A percentile compares a stretch with the other conserved stretches of the same genome.
phyloP scores from a whole-genome alignment of 2,888 invertebrate genomes.

The Mythimna vitellina region DNA sequence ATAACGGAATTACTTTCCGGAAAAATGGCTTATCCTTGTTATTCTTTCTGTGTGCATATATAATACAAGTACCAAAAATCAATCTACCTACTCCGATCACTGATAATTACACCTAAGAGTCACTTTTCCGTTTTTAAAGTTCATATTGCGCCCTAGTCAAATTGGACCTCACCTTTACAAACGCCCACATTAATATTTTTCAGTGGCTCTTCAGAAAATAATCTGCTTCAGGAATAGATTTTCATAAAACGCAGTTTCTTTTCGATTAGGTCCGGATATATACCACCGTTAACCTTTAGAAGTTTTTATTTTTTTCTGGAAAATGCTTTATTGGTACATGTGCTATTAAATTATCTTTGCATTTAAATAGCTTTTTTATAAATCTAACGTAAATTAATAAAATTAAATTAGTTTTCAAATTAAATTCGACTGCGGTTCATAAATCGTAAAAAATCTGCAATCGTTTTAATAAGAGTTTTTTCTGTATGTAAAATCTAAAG shows the following conservation, averaged over 20 bases:
- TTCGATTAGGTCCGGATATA: neutral
- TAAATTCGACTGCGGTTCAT: neutral
- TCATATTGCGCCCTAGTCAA: neutral
- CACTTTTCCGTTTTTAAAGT: neutral
- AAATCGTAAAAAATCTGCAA: neutral
- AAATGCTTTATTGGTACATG: neutral
- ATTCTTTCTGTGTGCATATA: no score
- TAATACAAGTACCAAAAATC: no score
- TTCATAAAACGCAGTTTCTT: constrained; percentile 15
- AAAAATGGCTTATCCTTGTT: no score
- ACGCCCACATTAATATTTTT: constrained; percentile 12
- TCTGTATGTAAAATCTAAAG: neutral
- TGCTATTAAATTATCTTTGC: neutral
- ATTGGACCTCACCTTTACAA: neutral
- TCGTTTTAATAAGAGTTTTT: neutral
- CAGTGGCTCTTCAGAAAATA: neutral
- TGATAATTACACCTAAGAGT: no score
- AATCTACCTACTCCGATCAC: no score
- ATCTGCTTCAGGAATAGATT: constrained; percentile 16
- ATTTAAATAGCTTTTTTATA: neutral
- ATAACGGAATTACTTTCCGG: no score
- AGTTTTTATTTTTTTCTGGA: neutral
- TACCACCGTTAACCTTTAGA: neutral
- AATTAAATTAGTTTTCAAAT: neutral
- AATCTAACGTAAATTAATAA: neutral